These are phyloP conservation scores for Chymomyza caudatula DNA, from an alignment of 2,888 invertebrate species.

Conservation along the genomic window DNA sequence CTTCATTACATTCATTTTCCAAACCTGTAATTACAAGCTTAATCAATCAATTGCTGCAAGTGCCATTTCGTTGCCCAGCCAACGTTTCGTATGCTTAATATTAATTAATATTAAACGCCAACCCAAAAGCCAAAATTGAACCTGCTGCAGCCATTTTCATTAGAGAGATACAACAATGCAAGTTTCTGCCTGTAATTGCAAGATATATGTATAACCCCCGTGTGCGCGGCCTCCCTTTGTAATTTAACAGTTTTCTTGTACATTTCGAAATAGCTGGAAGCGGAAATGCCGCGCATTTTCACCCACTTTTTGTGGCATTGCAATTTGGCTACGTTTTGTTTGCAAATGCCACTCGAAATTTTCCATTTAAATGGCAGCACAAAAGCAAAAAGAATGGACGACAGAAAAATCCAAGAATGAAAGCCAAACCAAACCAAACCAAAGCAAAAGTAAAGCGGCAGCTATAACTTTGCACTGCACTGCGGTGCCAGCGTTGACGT, in stretches of 20 bases:
- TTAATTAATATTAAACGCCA: conserved; percentile 63
- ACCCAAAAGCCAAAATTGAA: conserved; percentile 42
- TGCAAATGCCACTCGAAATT: conserved; percentile 58
- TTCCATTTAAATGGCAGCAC: conserved; percentile 65
- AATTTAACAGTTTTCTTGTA: conserved; percentile 39
- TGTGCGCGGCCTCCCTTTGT: background rate
- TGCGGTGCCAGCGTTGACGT: conserved; percentile 8
- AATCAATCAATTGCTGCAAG: conserved; percentile 55
- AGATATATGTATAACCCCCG: conserved; percentile 51
- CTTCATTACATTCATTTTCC: background rate
- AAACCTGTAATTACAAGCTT: conserved; percentile 22
- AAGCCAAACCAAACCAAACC: background rate
- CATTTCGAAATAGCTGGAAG: conserved; percentile 13
- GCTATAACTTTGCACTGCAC: background rate
- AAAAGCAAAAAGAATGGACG: conserved; percentile 12
- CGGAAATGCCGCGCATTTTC: conserved; percentile 43
- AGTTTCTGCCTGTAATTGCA: conserved; percentile 54
- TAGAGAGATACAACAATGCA: conserved; percentile 55
- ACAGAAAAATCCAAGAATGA: conserved; percentile 19
- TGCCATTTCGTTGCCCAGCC: conserved; percentile 25
- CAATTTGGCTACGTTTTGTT: conserved; percentile 61
- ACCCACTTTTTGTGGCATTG: conserved; percentile 46
- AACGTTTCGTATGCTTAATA: conserved; percentile 51
- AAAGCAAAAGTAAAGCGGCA: conserved; percentile 17
- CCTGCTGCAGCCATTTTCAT: conserved; percentile 59